phyloP scores from a whole-genome alignment of 2,113 vertebrate genomes.

The Phalacrocorax carbo region DNA sequence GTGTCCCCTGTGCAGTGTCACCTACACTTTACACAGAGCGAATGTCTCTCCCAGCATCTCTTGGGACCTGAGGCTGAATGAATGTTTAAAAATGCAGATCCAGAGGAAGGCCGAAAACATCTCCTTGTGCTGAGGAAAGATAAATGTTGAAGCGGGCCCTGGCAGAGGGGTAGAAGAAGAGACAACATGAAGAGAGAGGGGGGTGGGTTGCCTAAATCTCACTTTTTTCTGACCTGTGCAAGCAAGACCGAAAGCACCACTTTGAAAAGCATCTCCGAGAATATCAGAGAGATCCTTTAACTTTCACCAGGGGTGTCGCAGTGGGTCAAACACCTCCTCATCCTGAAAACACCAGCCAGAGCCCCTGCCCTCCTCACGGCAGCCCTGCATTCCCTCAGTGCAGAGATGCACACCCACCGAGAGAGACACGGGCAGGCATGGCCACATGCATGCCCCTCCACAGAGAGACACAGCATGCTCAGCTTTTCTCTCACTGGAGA shows the following conservation, averaged over 20 bases:
- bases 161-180: not conserved
- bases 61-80: not conserved
- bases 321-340: not conserved
- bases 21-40: not conserved
- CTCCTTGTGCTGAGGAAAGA: not conserved
- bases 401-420: accelerated
- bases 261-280: not conserved
- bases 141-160: not conserved
- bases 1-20: not conserved
- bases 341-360: not conserved
- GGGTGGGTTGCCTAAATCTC: not conserved
- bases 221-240: not conserved
- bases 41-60: not conserved
- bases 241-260: not conserved
- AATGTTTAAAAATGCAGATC: not conserved
- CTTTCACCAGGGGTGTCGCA: not conserved
- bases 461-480: accelerated
- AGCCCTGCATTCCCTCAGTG: not conserved
- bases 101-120: not conserved
- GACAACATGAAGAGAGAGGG: not conserved
- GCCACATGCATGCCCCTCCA: accelerated
- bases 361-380: not conserved
- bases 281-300: not conserved
- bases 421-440: not conserved
- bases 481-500: not conserved